These are phyloP conservation scores for Oasisia sp. DNA, from an alignment of 2,888 invertebrate species.

Conservation along the genomic window DNA sequence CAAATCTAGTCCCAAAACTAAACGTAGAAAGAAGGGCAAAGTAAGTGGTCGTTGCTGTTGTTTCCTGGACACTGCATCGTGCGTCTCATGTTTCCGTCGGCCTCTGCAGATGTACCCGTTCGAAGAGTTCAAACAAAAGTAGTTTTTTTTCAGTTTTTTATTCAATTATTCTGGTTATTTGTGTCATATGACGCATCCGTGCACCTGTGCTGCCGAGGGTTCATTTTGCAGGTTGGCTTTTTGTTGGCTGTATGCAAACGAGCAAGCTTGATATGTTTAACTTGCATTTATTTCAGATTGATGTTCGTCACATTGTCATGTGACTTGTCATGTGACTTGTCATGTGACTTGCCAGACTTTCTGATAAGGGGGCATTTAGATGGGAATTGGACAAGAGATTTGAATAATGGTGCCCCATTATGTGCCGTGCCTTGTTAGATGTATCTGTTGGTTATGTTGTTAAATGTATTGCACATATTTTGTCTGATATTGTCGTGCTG, in stretches of 20 bases:
- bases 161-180: not conserved
- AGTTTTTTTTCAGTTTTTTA: not conserved
- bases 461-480: not conserved
- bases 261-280: not conserved
- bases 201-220: not conserved
- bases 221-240: not conserved
- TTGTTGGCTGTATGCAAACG: not conserved
- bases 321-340: not conserved
- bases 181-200: not conserved
- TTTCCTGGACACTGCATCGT: not conserved
- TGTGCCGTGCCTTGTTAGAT: not conserved
- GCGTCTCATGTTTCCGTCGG: not conserved
- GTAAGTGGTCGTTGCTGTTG: not conserved
- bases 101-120: not conserved
- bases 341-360: not conserved
- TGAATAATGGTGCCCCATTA: not conserved
- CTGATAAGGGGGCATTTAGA: not conserved
- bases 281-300: not conserved
- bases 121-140: not conserved
- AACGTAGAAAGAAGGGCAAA: not conserved
- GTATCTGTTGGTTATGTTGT: not conserved
- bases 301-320: not conserved
- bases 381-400: not conserved
- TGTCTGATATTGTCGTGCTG: not conserved
- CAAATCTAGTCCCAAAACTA: slow-evolving; percentile 4